Evolutionary conservation across 2,888 invertebrate species (phyloP).

Genomic region (Brachypalpus laphriformis): DNA sequence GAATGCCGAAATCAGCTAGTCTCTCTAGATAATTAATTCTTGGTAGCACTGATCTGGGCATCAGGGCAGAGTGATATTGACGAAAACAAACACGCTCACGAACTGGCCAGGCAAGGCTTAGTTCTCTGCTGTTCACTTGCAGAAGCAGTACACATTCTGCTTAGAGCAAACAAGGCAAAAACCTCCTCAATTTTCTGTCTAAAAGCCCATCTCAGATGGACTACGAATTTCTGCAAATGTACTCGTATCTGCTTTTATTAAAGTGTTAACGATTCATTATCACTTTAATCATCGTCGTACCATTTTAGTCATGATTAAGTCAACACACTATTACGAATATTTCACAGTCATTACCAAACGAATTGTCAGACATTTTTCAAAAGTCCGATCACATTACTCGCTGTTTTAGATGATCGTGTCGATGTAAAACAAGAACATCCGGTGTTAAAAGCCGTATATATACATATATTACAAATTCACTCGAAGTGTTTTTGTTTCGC

Average conservation of each 20-base stretch:
- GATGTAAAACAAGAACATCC: neutral
- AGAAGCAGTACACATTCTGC: no score
- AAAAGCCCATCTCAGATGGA: no score
- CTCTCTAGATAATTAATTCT: no score
- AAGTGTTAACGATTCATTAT: slow-evolving; percentile 31
- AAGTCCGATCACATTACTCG: slow-evolving; percentile 7
- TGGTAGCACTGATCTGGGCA: no score
- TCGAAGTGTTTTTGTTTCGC: neutral
- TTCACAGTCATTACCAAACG: neutral
- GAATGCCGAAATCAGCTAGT: no score
- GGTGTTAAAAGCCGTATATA: neutral
- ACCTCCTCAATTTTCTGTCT: no score
- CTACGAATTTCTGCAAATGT: neutral
- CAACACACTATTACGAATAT: slow-evolving; percentile 21
- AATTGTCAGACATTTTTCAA: slow-evolving; percentile 3
- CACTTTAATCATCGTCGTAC: slow-evolving; percentile 35
- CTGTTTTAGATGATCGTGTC: neutral
- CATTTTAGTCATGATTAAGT: slow-evolving; percentile 23
- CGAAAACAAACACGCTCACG: no score
- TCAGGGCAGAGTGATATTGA: neutral
- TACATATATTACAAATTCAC: neutral
- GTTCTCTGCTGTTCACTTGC: no score
- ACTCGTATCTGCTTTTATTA: slow-evolving; percentile 10
- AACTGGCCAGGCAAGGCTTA: no score
- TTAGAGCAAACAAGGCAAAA: no score